Percentiles rank a stretch among this genome's conserved stretches.
Conservation (phyloP, 2,797 vertebrate species). For the Synanceia verrucosa region DNA sequence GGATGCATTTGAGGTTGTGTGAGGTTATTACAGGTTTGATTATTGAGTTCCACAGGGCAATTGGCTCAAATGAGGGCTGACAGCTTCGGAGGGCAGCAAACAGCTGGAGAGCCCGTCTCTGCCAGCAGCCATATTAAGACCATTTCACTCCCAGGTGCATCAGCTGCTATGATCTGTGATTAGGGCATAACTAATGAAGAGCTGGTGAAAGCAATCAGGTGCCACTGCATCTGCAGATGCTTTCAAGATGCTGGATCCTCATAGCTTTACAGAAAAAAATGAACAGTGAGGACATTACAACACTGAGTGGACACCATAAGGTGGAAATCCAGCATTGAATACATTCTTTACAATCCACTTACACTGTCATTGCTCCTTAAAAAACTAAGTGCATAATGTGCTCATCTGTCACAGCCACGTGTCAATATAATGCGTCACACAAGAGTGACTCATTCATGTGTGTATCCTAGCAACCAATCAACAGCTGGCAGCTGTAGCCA, state of each 20-base stretch:
- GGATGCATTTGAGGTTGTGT: constrained; percentile 57
- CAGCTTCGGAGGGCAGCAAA: constrained; percentile 80
- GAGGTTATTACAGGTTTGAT: constrained; percentile 82
- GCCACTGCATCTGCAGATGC: constrained; percentile 63
- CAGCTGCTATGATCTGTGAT: constrained; percentile 81
- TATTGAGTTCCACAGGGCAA: constrained; percentile 79
- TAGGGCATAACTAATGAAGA: constrained; percentile 82
- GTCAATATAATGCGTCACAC: constrained; percentile 5
- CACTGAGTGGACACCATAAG: background rate
- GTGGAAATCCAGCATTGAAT: background rate
- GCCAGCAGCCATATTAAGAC: constrained; percentile 80
- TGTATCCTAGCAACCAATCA: constrained; percentile 53
- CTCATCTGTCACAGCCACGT: constrained; percentile 27
- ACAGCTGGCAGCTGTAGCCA: constrained; percentile 31
- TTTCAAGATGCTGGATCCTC: constrained; percentile 53
- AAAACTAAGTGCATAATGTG: background rate
- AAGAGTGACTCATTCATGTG: constrained; percentile 40
- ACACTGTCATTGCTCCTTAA: background rate
- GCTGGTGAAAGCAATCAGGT: constrained; percentile 80
- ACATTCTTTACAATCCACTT: background rate
- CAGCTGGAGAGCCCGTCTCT: constrained; percentile 81
- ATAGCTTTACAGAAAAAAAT: constrained; percentile 29
- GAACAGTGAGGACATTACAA: constrained; percentile 5
- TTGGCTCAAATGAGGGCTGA: constrained; percentile 82
- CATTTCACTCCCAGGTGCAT: constrained; percentile 77